Conservation (phyloP, 2,113 vertebrate species). For the Psittacula cyanocephala region DNA sequence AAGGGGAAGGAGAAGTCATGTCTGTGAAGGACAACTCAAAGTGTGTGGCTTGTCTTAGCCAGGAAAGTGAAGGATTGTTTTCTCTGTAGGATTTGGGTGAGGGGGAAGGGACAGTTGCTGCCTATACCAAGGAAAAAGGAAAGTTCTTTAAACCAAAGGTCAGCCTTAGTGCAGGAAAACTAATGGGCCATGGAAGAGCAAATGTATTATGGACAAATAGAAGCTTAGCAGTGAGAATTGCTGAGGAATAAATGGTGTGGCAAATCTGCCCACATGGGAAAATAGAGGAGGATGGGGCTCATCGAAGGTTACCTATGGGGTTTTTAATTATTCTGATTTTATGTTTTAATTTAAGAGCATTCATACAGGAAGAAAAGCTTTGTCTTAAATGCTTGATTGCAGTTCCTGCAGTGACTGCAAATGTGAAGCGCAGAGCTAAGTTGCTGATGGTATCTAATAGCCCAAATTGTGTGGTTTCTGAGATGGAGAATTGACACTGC, state of each 20-base stretch:
- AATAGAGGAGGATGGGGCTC: background rate
- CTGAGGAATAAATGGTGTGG: background rate
- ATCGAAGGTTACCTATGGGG: background rate
- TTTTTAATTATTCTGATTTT: background rate
- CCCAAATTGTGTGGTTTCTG: background rate
- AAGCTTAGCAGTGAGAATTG: background rate
- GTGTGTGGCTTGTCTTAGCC: background rate
- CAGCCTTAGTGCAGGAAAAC: background rate
- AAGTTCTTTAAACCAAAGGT: background rate
- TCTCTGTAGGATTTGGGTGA: background rate
- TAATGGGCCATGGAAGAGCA: background rate
- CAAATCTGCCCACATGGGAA: background rate
- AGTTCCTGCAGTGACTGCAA: background rate
- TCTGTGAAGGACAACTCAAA: background rate
- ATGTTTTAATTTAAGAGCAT: background rate
- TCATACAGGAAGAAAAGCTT: background rate
- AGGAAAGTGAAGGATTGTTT: background rate
- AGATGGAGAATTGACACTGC: background rate
- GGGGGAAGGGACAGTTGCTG: background rate
- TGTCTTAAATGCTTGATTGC: constrained; percentile 12
- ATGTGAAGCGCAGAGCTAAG: background rate
- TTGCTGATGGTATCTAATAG: constrained; percentile 4
- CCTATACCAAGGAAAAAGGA: background rate
- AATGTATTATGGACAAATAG: background rate
- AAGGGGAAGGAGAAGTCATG: rapidly evolving